A percentile compares a stretch with the other conserved stretches of the same genome.
These are phyloP conservation scores for Hyalella azteca DNA, from an alignment of 2,888 invertebrate genomes.

Conservation along the genomic window DNA sequence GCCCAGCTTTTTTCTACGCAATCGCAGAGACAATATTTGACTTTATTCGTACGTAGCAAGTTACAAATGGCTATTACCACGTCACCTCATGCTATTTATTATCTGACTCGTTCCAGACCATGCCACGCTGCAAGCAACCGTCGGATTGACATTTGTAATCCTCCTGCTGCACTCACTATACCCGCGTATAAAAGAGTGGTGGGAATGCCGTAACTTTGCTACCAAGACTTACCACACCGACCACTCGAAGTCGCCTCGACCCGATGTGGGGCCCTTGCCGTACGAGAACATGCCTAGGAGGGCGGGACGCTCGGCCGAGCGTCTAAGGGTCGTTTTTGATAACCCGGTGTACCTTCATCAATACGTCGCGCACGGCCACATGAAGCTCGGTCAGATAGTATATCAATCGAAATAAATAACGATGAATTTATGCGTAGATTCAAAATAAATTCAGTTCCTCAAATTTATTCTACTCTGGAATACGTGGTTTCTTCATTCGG, in stretches of 20 bases:
- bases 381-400: constrained; percentile 1
- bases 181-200: not conserved
- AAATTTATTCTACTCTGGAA: too few relatives aligned
- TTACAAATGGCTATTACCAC: not conserved
- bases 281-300: not conserved
- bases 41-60: not conserved
- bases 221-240: constrained; percentile 6
- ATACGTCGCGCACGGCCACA: not conserved
- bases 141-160: not conserved
- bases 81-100: not conserved
- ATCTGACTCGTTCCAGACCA: not conserved
- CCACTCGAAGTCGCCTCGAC: not conserved
- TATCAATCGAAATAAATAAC: too few relatives aligned
- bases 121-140: not conserved
- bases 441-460: too few relatives aligned
- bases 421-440: too few relatives aligned
- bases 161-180: not conserved
- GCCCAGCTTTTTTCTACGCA: not conserved
- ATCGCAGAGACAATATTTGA: not conserved
- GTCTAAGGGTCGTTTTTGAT: not conserved
- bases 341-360: constrained; percentile 26
- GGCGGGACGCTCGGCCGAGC: not conserved
- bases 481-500: too few relatives aligned
- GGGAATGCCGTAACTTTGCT: not conserved
- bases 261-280: not conserved